Percentiles rank a stretch among this genome's conserved stretches.
Conservation (phyloP, 1,140 invertebrate genomes). For the Mylabris phalerata region DNA sequence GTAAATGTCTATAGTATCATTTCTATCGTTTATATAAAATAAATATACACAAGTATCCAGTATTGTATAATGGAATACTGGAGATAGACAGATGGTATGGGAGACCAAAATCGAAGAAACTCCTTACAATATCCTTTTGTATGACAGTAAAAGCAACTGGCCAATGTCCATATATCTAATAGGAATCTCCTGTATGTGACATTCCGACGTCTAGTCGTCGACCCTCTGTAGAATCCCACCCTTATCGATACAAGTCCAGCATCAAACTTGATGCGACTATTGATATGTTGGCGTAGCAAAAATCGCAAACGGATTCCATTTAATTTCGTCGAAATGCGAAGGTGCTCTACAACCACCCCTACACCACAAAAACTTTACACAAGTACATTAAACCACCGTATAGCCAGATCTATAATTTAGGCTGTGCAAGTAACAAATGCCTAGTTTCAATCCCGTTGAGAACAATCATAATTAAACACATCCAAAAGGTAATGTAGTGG, state of each 20-base stretch:
- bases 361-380: too few relatives aligned
- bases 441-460: conserved; percentile 24
- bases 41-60: too few relatives aligned
- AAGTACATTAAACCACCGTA: too few relatives aligned
- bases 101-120: too few relatives aligned
- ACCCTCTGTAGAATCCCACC: conserved; percentile 3
- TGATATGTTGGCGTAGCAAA: conserved; percentile 2
- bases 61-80: too few relatives aligned
- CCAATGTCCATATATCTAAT: conserved; percentile 20
- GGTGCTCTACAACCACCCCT: too few relatives aligned
- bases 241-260: conserved; percentile 24
- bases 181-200: conserved; percentile 22
- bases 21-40: too few relatives aligned
- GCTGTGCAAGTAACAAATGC: conserved; percentile 18
- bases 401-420: conserved; percentile 18
- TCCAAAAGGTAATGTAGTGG: conserved; percentile 25
- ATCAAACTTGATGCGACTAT: conserved; percentile 23
- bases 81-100: too few relatives aligned
- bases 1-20: too few relatives aligned
- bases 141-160: conserved; percentile 5
- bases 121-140: conserved; percentile 9
- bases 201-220: conserved; percentile 7
- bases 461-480: conserved; percentile 29
- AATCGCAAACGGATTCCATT: conserved; percentile 15
- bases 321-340: conserved; percentile 7